phyloP scores from a whole-genome alignment of 2,113 vertebrate genomes.

The Hippocampus comes region DNA sequence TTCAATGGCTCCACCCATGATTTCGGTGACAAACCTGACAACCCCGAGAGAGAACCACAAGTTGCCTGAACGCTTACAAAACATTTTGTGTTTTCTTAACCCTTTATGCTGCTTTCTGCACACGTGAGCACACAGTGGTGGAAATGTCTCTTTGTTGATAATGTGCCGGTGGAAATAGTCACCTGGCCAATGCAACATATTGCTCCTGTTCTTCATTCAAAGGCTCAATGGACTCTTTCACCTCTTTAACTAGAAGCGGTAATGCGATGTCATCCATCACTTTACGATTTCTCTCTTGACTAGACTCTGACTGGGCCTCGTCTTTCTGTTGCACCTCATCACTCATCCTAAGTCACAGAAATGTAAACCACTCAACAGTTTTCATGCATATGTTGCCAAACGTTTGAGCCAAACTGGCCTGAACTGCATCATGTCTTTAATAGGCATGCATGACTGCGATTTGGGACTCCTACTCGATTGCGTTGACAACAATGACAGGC shows the following conservation, averaged over 20 bases:
- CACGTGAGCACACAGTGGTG: neutral
- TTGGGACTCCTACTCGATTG: constrained; percentile 27
- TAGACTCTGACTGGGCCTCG: constrained; percentile 8
- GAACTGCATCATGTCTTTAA: no score
- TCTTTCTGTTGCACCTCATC: constrained; percentile 18
- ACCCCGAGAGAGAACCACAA: neutral
- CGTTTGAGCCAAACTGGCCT: neutral
- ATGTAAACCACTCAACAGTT: neutral
- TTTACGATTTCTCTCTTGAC: constrained; percentile 25
- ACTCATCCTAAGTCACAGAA: neutral
- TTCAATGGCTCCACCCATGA: constrained; percentile 83
- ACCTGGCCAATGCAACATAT: constrained; percentile 64
- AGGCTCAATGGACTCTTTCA: constrained; percentile 41
- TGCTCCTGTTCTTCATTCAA: constrained; percentile 54
- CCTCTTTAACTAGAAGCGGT: constrained; percentile 47
- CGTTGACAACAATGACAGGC: constrained; percentile 78
- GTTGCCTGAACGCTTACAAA: neutral
- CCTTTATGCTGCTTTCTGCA: neutral
- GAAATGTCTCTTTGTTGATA: neutral
- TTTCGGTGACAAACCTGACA: constrained; percentile 82
- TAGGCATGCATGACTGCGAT: neutral
- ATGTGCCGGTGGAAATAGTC: neutral
- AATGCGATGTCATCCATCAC: constrained; percentile 51
- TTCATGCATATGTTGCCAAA: neutral
- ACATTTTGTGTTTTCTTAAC: neutral